Percentiles rank a stretch among this genome's conserved stretches.
phyloP scores from a whole-genome alignment of 2,888 invertebrate genomes.

The Tridacna gigas region DNA sequence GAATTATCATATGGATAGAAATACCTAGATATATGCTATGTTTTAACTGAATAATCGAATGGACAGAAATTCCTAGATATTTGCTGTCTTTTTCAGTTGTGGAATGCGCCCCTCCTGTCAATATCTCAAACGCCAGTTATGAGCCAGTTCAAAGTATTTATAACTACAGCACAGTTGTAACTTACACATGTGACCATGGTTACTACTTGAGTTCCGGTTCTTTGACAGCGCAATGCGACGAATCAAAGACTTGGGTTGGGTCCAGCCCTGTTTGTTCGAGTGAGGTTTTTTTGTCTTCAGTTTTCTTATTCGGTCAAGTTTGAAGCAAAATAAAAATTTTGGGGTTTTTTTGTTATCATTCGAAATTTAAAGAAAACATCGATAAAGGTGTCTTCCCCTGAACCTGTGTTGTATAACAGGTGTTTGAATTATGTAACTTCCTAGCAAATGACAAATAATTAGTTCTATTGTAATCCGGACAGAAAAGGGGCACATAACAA shows the following conservation, averaged over 20 bases:
- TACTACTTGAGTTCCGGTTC: constrained; percentile 40
- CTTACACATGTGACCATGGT: constrained; percentile 43
- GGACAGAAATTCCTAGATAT: background rate
- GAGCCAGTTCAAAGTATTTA: constrained; percentile 20
- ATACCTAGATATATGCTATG: too few relatives aligned
- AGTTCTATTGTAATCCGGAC: too few relatives aligned
- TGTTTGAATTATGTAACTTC: too few relatives aligned
- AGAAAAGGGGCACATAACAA: too few relatives aligned
- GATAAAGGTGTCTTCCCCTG: too few relatives aligned
- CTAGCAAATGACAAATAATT: too few relatives aligned
- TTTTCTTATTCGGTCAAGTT: too few relatives aligned
- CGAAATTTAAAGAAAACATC: too few relatives aligned
- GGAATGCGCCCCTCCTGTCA: constrained; percentile 14
- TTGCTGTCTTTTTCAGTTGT: constrained; percentile 17
- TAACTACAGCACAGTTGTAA: constrained; percentile 38
- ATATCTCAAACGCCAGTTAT: constrained; percentile 26
- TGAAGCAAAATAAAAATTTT: too few relatives aligned
- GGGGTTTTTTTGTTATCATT: too few relatives aligned
- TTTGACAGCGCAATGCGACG: constrained; percentile 32
- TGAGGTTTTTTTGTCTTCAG: background rate
- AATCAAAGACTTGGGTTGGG: constrained; percentile 22
- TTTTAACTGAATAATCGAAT: background rate
- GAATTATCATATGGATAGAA: too few relatives aligned
- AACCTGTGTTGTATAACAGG: too few relatives aligned
- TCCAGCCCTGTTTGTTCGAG: constrained; percentile 22